Evolutionary conservation across 2,888 invertebrate species (phyloP).

Genomic region (Trichopria drosophilae): DNA sequence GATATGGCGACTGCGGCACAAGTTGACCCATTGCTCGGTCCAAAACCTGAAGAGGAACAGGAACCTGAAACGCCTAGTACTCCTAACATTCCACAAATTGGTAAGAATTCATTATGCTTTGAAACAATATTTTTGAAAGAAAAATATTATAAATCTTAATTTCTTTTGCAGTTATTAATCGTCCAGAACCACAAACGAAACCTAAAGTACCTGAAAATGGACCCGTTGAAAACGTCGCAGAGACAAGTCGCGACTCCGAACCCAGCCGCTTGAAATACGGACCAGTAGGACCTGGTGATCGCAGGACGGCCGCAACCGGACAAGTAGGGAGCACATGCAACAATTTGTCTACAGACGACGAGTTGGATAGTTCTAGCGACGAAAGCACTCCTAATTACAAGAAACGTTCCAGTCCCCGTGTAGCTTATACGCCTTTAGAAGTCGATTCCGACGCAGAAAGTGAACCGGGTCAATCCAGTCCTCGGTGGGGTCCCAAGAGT

Average conservation of each 20-base stretch:
- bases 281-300: slow-evolving; percentile 46
- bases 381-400: slow-evolving; percentile 37
- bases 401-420: slow-evolving; percentile 37
- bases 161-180: no score
- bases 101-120: slow-evolving; percentile 19
- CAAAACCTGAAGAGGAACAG: slow-evolving; percentile 8
- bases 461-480: slow-evolving; percentile 41
- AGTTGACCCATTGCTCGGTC: slow-evolving; percentile 36
- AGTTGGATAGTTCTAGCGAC: slow-evolving; percentile 47
- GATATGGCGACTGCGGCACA: slow-evolving; percentile 34
- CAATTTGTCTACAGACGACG: slow-evolving; percentile 32
- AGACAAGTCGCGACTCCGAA: slow-evolving; percentile 17
- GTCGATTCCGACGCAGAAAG: slow-evolving; percentile 54
- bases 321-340: slow-evolving; percentile 17
- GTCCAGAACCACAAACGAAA: no score
- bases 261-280: slow-evolving; percentile 42
- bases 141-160: no score
- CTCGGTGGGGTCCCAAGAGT: slow-evolving; percentile 20
- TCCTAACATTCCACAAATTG: slow-evolving; percentile 7
- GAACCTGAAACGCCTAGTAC: no score
- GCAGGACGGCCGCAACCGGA: slow-evolving; percentile 37
- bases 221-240: slow-evolving; percentile 1
- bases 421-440: slow-evolving; percentile 50
- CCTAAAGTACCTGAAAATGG: no score
- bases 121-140: slow-evolving; percentile 13